Conservation (phyloP, 2,113 vertebrate genomes). For the Kryptolebias marmoratus region DNA sequence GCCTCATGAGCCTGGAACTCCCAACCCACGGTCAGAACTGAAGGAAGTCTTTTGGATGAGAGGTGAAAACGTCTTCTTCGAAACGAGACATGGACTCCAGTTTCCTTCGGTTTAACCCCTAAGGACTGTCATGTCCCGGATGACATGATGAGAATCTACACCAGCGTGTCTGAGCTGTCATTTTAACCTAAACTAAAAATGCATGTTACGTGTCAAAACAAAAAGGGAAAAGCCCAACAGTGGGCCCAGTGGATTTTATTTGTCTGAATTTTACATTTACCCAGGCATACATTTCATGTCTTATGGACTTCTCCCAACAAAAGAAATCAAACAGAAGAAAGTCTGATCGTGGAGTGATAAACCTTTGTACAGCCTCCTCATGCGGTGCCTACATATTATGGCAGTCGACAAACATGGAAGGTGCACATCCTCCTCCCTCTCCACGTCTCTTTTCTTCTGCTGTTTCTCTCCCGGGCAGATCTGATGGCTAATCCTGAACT, state of each 20-base stretch:
- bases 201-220: no score
- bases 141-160: no score
- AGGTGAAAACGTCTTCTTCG: no score
- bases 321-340: background rate
- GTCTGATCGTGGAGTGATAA: background rate
- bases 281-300: background rate
- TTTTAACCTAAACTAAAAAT: background rate
- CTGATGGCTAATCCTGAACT: constrained; percentile 67
- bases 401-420: background rate
- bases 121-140: no score
- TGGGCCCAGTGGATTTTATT: background rate
- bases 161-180: no score
- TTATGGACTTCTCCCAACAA: background rate
- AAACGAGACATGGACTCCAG: no score
- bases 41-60: no score
- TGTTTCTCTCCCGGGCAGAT: constrained; percentile 48
- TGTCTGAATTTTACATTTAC: background rate
- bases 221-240: no score
- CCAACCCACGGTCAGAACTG: no score
- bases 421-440: constrained; percentile 10
- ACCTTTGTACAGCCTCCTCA: background rate
- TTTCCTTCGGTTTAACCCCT: no score
- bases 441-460: constrained; percentile 25
- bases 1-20: no score
- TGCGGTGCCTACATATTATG: background rate